Percentiles rank a stretch among this genome's conserved stretches.
phyloP scores from a whole-genome alignment of 92 coral and sea anemone genomes.

The Siderastrea radians region DNA sequence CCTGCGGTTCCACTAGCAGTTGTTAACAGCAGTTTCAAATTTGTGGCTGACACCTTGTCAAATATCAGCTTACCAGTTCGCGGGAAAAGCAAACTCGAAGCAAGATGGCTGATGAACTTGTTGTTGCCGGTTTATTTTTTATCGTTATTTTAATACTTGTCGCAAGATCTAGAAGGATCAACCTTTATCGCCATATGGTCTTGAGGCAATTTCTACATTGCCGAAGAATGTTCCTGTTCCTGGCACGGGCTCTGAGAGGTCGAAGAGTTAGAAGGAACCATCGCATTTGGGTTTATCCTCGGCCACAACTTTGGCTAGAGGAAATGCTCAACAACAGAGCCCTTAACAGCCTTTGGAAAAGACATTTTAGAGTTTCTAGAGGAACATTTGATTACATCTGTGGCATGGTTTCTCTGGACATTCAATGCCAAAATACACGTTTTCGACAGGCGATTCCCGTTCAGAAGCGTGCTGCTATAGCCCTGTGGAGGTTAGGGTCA shows the following conservation, averaged over 20 bases:
- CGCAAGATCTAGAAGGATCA: neutral
- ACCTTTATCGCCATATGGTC: constrained; percentile 5
- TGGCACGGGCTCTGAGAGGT: neutral
- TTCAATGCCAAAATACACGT: constrained; percentile 15
- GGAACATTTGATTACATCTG: constrained; percentile 30
- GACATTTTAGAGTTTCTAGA: constrained; percentile 31
- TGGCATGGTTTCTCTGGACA: constrained; percentile 10
- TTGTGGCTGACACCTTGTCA: constrained; percentile 13
- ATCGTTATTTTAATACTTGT: constrained; percentile 8
- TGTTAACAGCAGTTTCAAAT: constrained; percentile 17
- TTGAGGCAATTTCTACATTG: constrained; percentile 19
- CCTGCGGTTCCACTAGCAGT: constrained; percentile 23
- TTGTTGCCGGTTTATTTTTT: constrained; percentile 15
- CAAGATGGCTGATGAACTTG: constrained; percentile 8
- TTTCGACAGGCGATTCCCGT: constrained; percentile 4
- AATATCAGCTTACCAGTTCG: constrained; percentile 15
- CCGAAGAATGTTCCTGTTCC: neutral
- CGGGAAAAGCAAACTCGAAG: neutral
- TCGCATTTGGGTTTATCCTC: constrained; percentile 8
- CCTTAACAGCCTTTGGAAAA: constrained; percentile 18
- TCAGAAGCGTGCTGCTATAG: neutral
- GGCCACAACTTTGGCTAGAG: constrained; percentile 13
- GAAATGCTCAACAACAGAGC: constrained; percentile 14
- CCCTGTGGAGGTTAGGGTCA: constrained; percentile 9
- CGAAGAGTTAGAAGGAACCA: neutral